Evolutionary conservation across 2,888 invertebrate genomes (phyloP), one percentile per base, ranked within the genome.

Genomic region (Boloria selene): DNA sequence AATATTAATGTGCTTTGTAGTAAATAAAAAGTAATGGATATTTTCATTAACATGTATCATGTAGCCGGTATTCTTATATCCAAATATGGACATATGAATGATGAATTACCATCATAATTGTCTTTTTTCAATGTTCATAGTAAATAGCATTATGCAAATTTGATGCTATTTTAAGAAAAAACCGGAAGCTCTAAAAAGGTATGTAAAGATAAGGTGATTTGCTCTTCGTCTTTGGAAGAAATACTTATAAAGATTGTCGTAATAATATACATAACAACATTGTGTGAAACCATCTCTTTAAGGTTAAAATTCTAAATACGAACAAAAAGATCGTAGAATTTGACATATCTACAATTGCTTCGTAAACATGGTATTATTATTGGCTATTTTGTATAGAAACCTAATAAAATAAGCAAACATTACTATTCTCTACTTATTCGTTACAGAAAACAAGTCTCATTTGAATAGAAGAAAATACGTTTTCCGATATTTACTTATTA

Each of bases 141-240:
- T 56, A 4, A 22, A 13, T n/a, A 45, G 5, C 22, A 55, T 44
- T n/a, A 45, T 22, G 22, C 18, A 56, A 56, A 56, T 45, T 22
- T 44, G 10, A 3, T 22, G 45, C 44, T 16, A 38, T 22, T 42
- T 45, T 22, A 16, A 26, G 13, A 45, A 45, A 5, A 16, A n/a
- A 13, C 13, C 45, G 18, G 26, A 38, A 49, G 31, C 31, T 38
- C 14, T 49, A 49, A 14, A 49, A 16, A 38, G n/a, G 31, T 38
- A 6, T 16, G 14, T 17, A 49, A 59, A 49, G 16, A 17, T 47
- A 49, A 59, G 58, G 58, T 14, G 17, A 38, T 49, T 31, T 49
- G 13, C 31, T 13, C 16, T 38, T 47, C 26, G n/a, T 16, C 6
- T 31, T 49, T 49, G 45, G 22, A 6, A 31, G 14, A 59, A 13